Conservation (phyloP, 2,797 vertebrate species). For the Diplodus sargus region DNA sequence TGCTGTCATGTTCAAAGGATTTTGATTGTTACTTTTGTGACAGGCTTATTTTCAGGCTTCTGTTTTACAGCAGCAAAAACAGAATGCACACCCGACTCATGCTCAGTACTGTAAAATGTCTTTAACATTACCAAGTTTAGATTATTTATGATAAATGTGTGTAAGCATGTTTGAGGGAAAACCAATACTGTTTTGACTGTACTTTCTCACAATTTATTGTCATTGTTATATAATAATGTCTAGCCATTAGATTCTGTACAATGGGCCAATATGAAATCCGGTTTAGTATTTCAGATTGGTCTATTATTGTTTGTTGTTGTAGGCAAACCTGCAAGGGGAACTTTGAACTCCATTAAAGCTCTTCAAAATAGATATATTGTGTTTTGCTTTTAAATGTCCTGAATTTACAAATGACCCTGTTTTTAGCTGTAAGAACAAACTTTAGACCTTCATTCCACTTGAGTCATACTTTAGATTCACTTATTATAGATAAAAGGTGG, state of each 20-base stretch:
- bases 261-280: not conserved
- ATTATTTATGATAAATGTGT: conserved; percentile 4
- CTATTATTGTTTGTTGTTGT: not conserved
- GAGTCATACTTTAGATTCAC: not conserved
- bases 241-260: conserved; percentile 1
- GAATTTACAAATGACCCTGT: not conserved
- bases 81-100: not conserved
- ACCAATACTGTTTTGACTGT: conserved; percentile 14
- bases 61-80: conserved; percentile 9
- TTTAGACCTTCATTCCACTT: too few relatives aligned
- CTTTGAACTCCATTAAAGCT: not conserved
- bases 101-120: not conserved
- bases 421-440: not conserved
- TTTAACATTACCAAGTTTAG: not conserved
- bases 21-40: conserved; percentile 24
- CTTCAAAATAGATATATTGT: not conserved
- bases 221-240: not conserved
- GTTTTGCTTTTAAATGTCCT: not conserved
- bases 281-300: not conserved
- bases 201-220: not conserved
- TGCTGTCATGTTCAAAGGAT: conserved; percentile 28
- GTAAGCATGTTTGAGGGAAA: not conserved
- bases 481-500: not conserved
- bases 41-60: not conserved
- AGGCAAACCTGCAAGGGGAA: not conserved